Base-by-base conservation (phyloP, 2,888 invertebrate species). In the Platerodrilus igneus region DNA sequence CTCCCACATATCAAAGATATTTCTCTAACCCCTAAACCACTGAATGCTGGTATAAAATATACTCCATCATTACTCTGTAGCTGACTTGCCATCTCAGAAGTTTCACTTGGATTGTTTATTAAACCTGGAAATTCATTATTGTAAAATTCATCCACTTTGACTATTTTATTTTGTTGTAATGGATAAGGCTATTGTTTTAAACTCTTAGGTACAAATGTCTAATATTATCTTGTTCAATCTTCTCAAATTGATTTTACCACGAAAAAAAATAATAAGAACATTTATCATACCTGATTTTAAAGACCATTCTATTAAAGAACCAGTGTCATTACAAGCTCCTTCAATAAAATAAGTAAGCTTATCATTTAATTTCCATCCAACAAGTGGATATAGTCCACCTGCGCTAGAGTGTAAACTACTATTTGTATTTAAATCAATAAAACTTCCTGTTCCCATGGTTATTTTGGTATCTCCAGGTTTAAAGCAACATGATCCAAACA, bases 361-460 rank as follows among this genome's bases (percentile, higher is more conserved):
- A 10, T 71, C 65, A 3, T 72, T 69, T 19, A 79, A 69, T 49
- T 74, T 74, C 95, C 96, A 97, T 0, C 85, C 95, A 19, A 96
- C 84, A 14, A 96, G 69, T 0, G 97, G 96, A 69, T 94, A 94
- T 20, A 94, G 73, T 1, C 93, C 94, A 34, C 81, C 78, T 3
- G 87, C 69, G 28, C 89, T 88, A 0, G 90, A 86, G 59, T 88
- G 86, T 1, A 92, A 84, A 45, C 72, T 63, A 0, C 58, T 49
- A 0, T 86, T 88, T 0, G 92, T 90, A 60, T 91, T 85, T 19
- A 92, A 77, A 62, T 92, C 80, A 25, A 94, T 69, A 68, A 95
- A 95, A 0, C 87, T 85, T 0, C 95, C 95, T 0, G 94, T 95
- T 0, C 94, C 94, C 71, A 95, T 76, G 0, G 93, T 93, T 2